phyloP scores from a whole-genome alignment of 2,113 vertebrate species.

The Rhinolophus ferrumequinum region DNA sequence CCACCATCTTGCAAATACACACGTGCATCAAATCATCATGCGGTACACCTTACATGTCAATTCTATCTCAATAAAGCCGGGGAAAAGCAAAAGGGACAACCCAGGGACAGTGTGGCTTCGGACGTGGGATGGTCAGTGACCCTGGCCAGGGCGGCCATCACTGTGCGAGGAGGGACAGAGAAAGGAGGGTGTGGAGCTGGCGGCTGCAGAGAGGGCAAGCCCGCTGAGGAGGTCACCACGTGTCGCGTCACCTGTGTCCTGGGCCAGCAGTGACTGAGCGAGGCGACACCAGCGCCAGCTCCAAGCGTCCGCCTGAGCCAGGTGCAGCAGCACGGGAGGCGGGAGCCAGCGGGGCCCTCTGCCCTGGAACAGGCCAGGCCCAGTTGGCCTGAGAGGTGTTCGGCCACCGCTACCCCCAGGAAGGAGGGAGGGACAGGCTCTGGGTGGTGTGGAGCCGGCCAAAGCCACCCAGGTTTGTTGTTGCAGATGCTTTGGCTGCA shows the following conservation, averaged over 20 bases:
- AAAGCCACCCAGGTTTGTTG: too few species aligned
- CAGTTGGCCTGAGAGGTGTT: neutral
- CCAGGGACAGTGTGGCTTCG: too few species aligned
- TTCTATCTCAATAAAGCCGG: neutral
- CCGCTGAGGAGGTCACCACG: rapidly evolving
- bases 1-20: too few species aligned
- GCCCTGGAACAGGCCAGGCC: neutral
- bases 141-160: neutral
- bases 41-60: neutral
- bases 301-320: neutral
- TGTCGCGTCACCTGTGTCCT: rapidly evolving
- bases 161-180: neutral
- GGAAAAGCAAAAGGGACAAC: neutral
- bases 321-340: rapidly evolving
- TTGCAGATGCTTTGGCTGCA: neutral
- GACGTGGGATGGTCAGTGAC: rapidly evolving
- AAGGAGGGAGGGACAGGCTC: neutral
- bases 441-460: neutral
- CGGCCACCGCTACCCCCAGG: neutral
- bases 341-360: neutral
- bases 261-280: neutral
- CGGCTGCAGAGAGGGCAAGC: neutral
- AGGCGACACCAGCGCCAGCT: neutral
- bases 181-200: neutral
- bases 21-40: neutral